Percentiles rank a stretch among this genome's conserved stretches.
phyloP scores from a whole-genome alignment of 2,113 vertebrate genomes.

The Hypocryptadius cinnamomeus region DNA sequence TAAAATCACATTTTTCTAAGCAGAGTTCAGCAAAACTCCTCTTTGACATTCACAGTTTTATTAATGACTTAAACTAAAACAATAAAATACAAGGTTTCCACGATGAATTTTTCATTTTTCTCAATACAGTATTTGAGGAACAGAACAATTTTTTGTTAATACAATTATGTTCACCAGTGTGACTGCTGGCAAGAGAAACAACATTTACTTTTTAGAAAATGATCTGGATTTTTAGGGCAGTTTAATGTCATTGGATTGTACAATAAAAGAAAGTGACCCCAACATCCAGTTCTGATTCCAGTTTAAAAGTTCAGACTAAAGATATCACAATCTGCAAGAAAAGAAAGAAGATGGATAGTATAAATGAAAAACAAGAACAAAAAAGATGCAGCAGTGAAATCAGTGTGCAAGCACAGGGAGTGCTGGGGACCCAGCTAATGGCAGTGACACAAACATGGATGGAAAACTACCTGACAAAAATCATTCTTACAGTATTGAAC shows the following conservation, averaged over 20 bases:
- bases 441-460: neutral
- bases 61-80: conserved; percentile 66
- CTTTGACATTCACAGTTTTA: conserved; percentile 69
- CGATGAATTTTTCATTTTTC: neutral
- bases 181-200: conserved; percentile 22
- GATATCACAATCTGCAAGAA: conserved; percentile 94
- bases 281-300: conserved; percentile 87
- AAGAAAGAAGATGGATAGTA: conserved; percentile 76
- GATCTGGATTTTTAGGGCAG: conserved; percentile 59
- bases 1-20: conserved; percentile 69
- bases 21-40: conserved; percentile 58
- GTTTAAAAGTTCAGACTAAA: conserved; percentile 88
- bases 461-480: neutral
- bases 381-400: conserved; percentile 42
- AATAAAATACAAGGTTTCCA: conserved; percentile 58
- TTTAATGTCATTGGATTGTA: conserved; percentile 66
- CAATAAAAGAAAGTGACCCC: conserved; percentile 78
- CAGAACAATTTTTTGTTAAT: conserved; percentile 29
- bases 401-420: neutral
- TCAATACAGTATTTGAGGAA: conserved; percentile 48
- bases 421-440: conserved; percentile 10
- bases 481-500: neutral
- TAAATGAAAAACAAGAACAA: conserved; percentile 62
- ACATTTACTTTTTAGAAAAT: conserved; percentile 27
- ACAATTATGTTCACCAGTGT: conserved; percentile 24